These are phyloP conservation scores for Erpornis zantholeuca DNA, from an alignment of 2,113 vertebrate genomes.

Conservation along the genomic window DNA sequence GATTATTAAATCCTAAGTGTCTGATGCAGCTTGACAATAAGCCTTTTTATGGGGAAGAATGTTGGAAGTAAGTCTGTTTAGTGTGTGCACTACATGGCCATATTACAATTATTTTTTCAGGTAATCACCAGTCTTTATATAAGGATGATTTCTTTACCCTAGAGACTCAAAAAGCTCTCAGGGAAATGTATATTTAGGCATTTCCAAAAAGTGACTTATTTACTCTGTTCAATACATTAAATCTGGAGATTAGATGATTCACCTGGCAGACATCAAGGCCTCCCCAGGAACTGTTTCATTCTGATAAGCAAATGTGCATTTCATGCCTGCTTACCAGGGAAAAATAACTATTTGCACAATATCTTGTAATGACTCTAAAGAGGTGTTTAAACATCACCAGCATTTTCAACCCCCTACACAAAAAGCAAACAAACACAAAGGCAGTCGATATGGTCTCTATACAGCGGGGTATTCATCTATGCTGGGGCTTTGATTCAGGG, in stretches of 20 bases:
- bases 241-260: slow-evolving; percentile 12
- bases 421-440: slow-evolving; percentile 22
- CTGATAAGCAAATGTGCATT: slow-evolving; percentile 35
- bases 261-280: slow-evolving; percentile 26
- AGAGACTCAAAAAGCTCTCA: neutral
- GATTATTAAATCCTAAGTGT: neutral
- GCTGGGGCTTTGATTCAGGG: neutral
- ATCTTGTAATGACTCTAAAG: slow-evolving; percentile 29
- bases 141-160: neutral
- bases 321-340: neutral
- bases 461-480: neutral
- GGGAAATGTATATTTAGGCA: neutral
- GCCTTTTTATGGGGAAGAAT: neutral
- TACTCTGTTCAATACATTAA: neutral
- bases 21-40: neutral
- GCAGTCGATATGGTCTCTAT: neutral
- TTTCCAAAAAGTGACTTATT: slow-evolving; percentile 19
- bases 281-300: slow-evolving; percentile 9
- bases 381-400: neutral
- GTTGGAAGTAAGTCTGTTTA: neutral
- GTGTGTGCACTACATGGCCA: neutral
- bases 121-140: neutral
- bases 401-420: neutral
- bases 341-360: slow-evolving; percentile 31
- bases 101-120: neutral